A percentile compares a stretch with the other conserved stretches of the same genome.
Evolutionary conservation across 2,797 vertebrate species (phyloP).

Genomic region (Heteromormyrus szaboi): DNA sequence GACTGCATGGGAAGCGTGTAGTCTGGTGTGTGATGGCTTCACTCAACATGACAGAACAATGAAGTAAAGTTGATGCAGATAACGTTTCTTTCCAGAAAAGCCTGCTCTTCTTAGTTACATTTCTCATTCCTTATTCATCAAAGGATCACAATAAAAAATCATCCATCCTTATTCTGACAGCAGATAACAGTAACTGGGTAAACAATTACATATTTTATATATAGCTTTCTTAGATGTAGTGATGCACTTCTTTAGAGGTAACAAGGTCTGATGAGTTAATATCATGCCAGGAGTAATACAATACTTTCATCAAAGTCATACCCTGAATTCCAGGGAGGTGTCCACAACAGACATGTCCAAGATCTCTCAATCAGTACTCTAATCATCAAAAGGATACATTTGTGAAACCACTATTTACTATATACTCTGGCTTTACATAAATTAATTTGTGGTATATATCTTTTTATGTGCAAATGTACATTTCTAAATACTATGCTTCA

Average conservation of each 20-base stretch:
- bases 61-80: not conserved
- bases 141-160: slow-evolving; percentile 13
- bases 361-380: not conserved
- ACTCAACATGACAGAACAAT: not conserved
- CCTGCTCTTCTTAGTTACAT: not conserved
- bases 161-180: not conserved
- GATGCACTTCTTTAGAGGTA: slow-evolving; percentile 12
- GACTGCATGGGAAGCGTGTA: not conserved
- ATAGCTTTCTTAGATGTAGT: slow-evolving; percentile 38
- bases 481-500: not conserved
- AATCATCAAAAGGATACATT: not conserved
- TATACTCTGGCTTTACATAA: not conserved
- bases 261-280: not conserved
- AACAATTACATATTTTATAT: slow-evolving; percentile 25
- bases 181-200: not conserved
- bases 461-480: not conserved
- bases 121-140: not conserved
- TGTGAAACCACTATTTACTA: not conserved
- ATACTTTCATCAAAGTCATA: slow-evolving; percentile 55
- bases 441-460: not conserved
- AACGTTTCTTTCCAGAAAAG: not conserved
- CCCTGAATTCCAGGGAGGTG: slow-evolving; percentile 43
- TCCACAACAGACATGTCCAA: slow-evolving; percentile 17
- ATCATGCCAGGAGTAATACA: slow-evolving; percentile 48
- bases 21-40: not conserved